A percentile compares a stretch with the other conserved stretches of the same genome.
These are phyloP conservation scores for Riparia riparia DNA, from an alignment of 2,113 vertebrate species.

Conservation along the genomic window DNA sequence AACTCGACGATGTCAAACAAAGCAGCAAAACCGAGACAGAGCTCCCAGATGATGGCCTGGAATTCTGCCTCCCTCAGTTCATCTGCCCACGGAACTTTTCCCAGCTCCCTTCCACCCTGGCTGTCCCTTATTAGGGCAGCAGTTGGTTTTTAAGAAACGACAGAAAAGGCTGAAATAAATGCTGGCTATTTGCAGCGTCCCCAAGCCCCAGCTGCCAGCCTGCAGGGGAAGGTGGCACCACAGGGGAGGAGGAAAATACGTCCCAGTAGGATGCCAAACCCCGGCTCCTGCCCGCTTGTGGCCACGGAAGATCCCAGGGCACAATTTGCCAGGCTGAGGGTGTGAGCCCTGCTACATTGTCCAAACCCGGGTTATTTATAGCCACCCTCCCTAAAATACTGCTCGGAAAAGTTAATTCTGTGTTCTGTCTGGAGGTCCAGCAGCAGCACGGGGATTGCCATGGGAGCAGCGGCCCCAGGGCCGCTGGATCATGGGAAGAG, in stretches of 20 bases:
- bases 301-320: neutral
- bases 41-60: neutral
- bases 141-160: neutral
- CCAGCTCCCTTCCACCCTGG: neutral
- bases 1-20: neutral
- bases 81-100: neutral
- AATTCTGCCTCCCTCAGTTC: neutral
- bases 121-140: conserved; percentile 22
- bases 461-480: neutral
- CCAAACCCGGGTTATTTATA: conserved; percentile 39
- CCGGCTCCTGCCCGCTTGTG: conserved; percentile 18
- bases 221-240: neutral
- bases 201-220: neutral
- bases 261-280: neutral
- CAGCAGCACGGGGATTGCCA: neutral
- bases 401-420: conserved; percentile 43
- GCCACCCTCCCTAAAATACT: conserved; percentile 18
- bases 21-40: neutral
- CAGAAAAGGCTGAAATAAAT: neutral
- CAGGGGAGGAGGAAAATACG: neutral
- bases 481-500: neutral
- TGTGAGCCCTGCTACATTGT: neutral
- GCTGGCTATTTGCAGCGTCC: neutral
- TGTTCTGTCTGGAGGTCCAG: neutral
- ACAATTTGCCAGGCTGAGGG: conserved; percentile 15